These are phyloP conservation scores for Aurelia aurita DNA, from an alignment of 30 jellyfish, hydroid and myxozoan species.

Conservation along the genomic window DNA sequence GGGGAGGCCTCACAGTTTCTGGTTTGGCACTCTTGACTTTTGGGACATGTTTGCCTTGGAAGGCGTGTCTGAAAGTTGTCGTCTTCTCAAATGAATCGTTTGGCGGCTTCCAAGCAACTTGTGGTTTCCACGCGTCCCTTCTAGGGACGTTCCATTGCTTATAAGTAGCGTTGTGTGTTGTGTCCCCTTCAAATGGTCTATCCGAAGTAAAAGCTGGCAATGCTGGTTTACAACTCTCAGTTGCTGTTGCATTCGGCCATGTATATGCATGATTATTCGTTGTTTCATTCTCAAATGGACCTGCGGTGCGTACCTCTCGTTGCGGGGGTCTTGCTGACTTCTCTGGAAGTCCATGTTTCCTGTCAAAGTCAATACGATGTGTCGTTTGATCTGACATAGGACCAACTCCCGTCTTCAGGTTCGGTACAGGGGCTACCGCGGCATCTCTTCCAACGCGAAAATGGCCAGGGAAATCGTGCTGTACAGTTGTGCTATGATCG, in stretches of 20 bases:
- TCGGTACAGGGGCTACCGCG: slow-evolving; percentile 79
- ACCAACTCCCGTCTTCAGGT: slow-evolving; percentile 81
- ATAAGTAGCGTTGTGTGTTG: slow-evolving; percentile 84
- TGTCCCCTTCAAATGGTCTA: slow-evolving; percentile 85
- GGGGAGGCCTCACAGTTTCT: slow-evolving; percentile 45
- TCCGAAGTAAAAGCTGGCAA: slow-evolving; percentile 60
- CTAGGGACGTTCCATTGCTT: slow-evolving; percentile 81
- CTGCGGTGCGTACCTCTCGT: slow-evolving; percentile 61
- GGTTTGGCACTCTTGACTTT: slow-evolving; percentile 94
- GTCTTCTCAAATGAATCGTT: slow-evolving; percentile 72
- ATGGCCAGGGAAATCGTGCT: slow-evolving; percentile 90
- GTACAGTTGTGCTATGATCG: slow-evolving; percentile 92
- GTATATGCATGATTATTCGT: slow-evolving; percentile 84
- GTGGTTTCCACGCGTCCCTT: slow-evolving; percentile 84
- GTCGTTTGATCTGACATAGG: slow-evolving; percentile 91
- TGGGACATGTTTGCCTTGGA: slow-evolving; percentile 64
- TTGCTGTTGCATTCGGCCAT: slow-evolving; percentile 89
- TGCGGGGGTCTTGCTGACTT: slow-evolving; percentile 94
- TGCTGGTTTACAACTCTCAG: slow-evolving; percentile 93
- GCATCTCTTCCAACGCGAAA: slow-evolving; percentile 68
- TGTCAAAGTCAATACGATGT: slow-evolving; percentile 84
- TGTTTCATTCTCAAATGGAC: slow-evolving; percentile 85
- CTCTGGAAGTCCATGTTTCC: slow-evolving; percentile 83
- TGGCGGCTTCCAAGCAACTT: slow-evolving; percentile 86
- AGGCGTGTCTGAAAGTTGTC: slow-evolving; percentile 94